Evolutionary conservation across 1,140 invertebrate genomes (phyloP).

Genomic region (Manduca sexta): DNA sequence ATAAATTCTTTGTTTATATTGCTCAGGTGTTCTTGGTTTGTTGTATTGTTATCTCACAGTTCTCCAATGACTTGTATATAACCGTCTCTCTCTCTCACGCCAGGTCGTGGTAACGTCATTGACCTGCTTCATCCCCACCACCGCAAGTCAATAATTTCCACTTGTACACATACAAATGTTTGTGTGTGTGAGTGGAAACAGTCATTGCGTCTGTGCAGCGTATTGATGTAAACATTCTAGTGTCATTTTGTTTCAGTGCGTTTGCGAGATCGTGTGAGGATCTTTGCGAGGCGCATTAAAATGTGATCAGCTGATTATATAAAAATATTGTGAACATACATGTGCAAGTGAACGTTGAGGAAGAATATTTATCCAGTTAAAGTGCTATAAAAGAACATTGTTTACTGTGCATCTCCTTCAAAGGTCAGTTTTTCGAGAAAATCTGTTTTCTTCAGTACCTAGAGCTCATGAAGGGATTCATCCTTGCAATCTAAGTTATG

Average conservation of each 20-base stretch:
- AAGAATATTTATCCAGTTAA: conserved; percentile 20
- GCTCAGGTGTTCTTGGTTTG: conserved; percentile 17
- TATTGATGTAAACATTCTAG: conserved; percentile 69
- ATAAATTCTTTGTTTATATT: conserved; percentile 7
- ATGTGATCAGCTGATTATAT: conserved; percentile 58
- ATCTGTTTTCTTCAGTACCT: no score
- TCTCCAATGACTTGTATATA: conserved; percentile 3
- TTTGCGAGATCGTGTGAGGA: conserved; percentile 52
- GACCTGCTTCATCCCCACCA: conserved; percentile 54
- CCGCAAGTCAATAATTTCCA: conserved; percentile 41
- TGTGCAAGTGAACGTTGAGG: conserved; percentile 9
- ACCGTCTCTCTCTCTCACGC: conserved; percentile 14
- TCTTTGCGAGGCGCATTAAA: conserved; percentile 37
- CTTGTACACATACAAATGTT: conserved; percentile 18
- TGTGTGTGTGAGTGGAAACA: conserved; percentile 46
- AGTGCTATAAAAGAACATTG: conserved; percentile 31
- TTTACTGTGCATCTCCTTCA: conserved; percentile 16
- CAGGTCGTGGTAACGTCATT: conserved; percentile 39
- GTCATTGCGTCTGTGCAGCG: conserved; percentile 55
- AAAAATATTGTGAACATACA: conserved; percentile 23
- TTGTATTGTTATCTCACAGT: conserved; percentile 28
- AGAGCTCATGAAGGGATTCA: no score
- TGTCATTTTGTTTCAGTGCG: conserved; percentile 66
- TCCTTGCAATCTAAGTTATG: no score
- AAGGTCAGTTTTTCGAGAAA: conserved; percentile 17